These are phyloP conservation scores for Caenorhabditis afra DNA, from an alignment of 2,888 invertebrate species.

Conservation along the genomic window DNA sequence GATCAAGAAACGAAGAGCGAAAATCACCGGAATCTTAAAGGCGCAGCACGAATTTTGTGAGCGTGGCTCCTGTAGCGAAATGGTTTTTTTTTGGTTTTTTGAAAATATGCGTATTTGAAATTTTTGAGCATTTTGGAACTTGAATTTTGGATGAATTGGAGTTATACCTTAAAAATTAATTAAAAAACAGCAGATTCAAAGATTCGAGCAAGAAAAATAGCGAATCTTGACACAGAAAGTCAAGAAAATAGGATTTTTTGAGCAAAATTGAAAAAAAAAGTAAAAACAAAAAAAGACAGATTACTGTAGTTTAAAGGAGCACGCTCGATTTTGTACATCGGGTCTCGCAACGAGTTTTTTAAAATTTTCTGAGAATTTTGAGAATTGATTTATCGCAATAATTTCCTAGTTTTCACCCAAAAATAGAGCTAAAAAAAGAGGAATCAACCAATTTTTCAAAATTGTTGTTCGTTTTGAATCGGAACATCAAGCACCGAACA, in stretches of 20 bases:
- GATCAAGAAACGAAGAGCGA: constrained; percentile 2
- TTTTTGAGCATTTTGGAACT: not conserved
- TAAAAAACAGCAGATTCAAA: too few species aligned
- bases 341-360: constrained; percentile 12
- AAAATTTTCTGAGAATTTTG: not conserved
- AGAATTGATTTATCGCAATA: not conserved
- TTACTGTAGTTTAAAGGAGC: constrained; percentile 30
- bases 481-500: too few species aligned
- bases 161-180: too few species aligned
- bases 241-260: too few species aligned
- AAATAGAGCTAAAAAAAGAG: too few species aligned
- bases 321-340: not conserved
- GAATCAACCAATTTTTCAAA: too few species aligned
- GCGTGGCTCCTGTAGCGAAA: not conserved
- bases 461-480: too few species aligned
- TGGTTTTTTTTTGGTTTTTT: not conserved
- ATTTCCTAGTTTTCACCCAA: too few species aligned
- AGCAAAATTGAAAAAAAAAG: too few species aligned
- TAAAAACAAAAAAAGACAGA: not conserved
- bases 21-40: not conserved
- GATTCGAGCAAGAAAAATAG: too few species aligned
- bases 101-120: not conserved
- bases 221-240: too few species aligned
- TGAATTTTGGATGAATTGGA: too few species aligned
- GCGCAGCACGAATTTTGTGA: not conserved